Percentiles rank a stretch among this genome's conserved stretches.
These are phyloP conservation scores for Prunella strophiata DNA, from an alignment of 2,797 vertebrate genomes.

Conservation along the genomic window DNA sequence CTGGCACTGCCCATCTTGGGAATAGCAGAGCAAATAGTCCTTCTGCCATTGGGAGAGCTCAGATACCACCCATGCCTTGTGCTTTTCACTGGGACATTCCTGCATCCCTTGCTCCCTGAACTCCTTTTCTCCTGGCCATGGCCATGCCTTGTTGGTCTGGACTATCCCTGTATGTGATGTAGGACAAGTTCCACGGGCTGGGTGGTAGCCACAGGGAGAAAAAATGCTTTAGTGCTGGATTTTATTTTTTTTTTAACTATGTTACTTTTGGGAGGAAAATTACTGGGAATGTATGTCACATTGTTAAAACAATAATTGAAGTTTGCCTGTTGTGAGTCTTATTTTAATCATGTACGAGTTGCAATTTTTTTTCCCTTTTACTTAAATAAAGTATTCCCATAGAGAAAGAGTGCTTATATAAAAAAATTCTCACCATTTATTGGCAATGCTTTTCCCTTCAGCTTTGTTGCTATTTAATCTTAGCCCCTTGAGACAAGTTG, in stretches of 20 bases:
- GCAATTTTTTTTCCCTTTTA: neutral
- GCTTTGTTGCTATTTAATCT: conserved; percentile 42
- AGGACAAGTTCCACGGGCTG: neutral
- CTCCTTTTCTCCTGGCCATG: neutral
- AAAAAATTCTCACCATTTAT: neutral
- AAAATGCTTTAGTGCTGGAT: neutral
- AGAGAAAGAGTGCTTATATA: conserved; percentile 5
- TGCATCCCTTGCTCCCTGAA: neutral
- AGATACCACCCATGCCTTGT: neutral
- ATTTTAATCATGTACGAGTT: neutral
- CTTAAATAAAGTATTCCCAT: neutral
- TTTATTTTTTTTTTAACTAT: neutral
- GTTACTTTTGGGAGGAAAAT: neutral
- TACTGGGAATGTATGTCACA: neutral
- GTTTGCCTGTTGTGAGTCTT: neutral
- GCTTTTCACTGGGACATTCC: neutral
- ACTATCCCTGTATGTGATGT: neutral
- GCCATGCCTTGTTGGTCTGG: neutral
- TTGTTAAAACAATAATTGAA: conserved; percentile 5
- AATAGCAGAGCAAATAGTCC: neutral
- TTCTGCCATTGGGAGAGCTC: neutral
- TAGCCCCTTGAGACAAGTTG: conserved; percentile 19
- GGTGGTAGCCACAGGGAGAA: neutral
- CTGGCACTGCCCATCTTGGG: neutral
- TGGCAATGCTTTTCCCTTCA: conserved; percentile 22